Conservation (phyloP, 2,888 invertebrate species). For the Nyleta sp. region DNA sequence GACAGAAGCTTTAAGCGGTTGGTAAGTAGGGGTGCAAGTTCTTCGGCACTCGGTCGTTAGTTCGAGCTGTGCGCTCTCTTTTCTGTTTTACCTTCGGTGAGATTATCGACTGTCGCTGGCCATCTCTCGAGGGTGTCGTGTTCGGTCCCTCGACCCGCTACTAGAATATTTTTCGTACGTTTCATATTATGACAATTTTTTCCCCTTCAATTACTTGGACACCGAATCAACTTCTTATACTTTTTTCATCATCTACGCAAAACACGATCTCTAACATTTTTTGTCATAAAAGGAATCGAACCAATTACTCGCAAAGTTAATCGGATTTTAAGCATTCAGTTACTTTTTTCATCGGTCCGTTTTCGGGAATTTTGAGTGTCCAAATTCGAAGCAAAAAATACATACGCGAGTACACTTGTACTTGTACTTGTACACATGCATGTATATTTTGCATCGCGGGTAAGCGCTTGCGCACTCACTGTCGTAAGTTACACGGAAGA, state of each 20-base stretch:
- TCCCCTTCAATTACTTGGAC: slow-evolving; percentile 28
- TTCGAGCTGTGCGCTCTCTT: slow-evolving; percentile 56
- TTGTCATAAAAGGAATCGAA: too few species aligned
- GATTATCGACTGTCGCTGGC: slow-evolving; percentile 83
- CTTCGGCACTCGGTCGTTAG: slow-evolving; percentile 69
- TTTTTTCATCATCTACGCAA: neutral
- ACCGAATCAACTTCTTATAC: neutral
- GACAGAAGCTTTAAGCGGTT: slow-evolving; percentile 76
- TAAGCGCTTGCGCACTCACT: slow-evolving; percentile 40
- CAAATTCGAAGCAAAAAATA: slow-evolving; percentile 19
- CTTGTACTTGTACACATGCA: slow-evolving; percentile 20
- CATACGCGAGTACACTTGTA: slow-evolving; percentile 16
- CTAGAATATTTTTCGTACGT: slow-evolving; percentile 78
- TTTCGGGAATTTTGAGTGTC: slow-evolving; percentile 27
- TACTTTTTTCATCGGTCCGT: too few species aligned
- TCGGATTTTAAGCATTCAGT: too few species aligned
- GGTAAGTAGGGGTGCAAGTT: slow-evolving; percentile 79
- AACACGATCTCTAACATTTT: too few species aligned
- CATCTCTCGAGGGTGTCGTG: slow-evolving; percentile 81
- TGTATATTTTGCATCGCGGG: slow-evolving; percentile 33
- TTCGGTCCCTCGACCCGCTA: slow-evolving; percentile 81
- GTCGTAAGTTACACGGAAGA: slow-evolving; percentile 22
- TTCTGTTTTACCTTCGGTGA: slow-evolving; percentile 82
- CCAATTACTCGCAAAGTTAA: too few species aligned
- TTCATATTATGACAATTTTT: slow-evolving; percentile 70